These are phyloP conservation scores for Acanthornis magna DNA, from an alignment of 2,797 vertebrate genomes.

Conservation along the genomic window DNA sequence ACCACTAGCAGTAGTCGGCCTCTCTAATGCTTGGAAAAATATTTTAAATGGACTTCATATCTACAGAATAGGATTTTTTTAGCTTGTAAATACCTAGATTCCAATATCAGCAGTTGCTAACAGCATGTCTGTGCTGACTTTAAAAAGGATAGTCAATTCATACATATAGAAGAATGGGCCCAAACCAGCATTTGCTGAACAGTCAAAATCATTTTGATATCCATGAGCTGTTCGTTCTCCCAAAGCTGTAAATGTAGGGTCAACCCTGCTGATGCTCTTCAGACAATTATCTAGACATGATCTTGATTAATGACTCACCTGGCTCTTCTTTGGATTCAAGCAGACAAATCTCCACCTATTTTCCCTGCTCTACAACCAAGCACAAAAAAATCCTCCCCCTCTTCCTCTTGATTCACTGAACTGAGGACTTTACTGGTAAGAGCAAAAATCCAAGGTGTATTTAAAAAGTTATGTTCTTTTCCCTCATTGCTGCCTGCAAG, in stretches of 20 bases:
- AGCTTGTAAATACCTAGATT: not conserved
- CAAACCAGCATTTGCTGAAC: not conserved
- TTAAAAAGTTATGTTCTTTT: not conserved
- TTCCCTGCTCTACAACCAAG: not conserved
- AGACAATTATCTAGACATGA: not conserved
- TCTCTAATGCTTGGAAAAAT: conserved; percentile 22
- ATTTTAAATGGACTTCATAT: conserved; percentile 22
- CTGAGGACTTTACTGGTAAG: not conserved
- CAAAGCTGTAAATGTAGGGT: not conserved
- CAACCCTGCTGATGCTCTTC: not conserved
- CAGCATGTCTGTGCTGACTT: not conserved
- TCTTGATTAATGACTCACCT: not conserved
- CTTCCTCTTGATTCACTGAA: not conserved
- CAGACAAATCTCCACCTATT: not conserved
- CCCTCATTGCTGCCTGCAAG: not conserved
- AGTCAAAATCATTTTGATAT: not conserved
- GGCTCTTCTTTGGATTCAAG: not conserved
- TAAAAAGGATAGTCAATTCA: not conserved
- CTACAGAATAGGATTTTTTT: not conserved
- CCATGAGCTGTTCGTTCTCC: not conserved
- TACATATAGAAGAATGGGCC: not conserved
- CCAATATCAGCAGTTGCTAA: not conserved
- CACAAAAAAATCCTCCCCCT: not conserved
- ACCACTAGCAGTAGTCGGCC: conserved; percentile 8
- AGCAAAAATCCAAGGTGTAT: not conserved